Base-by-base conservation (phyloP, 2,888 invertebrate species). In the Eupeodes latifasciatus region DNA sequence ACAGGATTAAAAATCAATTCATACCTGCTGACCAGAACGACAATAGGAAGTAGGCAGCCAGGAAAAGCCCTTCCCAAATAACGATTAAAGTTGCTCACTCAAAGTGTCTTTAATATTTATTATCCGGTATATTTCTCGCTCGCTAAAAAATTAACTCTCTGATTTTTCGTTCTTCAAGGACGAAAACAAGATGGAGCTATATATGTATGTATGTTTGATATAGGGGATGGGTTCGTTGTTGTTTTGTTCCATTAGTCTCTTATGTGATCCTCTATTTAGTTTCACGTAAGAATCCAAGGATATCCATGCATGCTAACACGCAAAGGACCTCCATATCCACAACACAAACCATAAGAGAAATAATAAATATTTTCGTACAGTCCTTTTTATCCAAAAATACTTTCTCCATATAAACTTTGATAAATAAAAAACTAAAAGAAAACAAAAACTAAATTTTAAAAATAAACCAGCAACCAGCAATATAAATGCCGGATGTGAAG, bases 241-340 rank as follows among this genome's bases (percentile, higher is more conserved):
- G 53, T 1, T 27, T 19, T 47, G 49, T 14, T 0, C 14, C 34
- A 40, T 59, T 72, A 40, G 40, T 34, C 27, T 47, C 27, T 27
- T 27, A 27, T 64, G 76, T 81, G 57, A 16, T 79, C 2, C 36
- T 76, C 59, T 47, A 71, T 64, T 67, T 67, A 66, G 19, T 72
- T 74, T 69, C 44, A 7, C 62, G 55, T 72, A 51, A 62, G 64
- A 53, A 55, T 76, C 71, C 86, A 87, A 87, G 87, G 80, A 80
- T 81, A 81, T 67, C 62, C 80, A 83, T 87, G 80, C 83, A 87
- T 84, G 80, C 87, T 80, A 87, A 62, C 87, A 87, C 84, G 87
- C 87, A 87, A 87, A 51, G 40, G 47, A 81, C 72, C 40, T 40
- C 40, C 40, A 40, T 27, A 40, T 9, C 5, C 40, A 74, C 80